phyloP scores from a whole-genome alignment of 2,113 vertebrate genomes.

The Proterorhinus semilunaris region DNA sequence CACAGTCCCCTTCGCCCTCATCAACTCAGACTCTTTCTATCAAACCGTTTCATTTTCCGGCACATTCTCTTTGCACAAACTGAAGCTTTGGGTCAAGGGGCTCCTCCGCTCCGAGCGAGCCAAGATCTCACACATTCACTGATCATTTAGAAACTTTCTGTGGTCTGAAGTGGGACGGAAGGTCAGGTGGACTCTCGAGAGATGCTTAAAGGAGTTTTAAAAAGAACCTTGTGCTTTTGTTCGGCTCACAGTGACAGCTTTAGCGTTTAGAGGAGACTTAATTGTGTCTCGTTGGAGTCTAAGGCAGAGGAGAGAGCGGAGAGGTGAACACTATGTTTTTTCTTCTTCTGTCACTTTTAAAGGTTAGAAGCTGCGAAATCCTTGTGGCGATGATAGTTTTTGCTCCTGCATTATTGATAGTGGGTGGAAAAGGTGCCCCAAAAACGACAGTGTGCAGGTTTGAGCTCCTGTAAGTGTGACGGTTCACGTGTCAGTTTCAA shows the following conservation, averaged over 20 bases:
- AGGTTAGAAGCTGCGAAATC: neutral
- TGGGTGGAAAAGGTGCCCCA: no score
- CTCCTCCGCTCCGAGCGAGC: no score
- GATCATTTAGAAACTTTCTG: neutral
- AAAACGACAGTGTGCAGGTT: no score
- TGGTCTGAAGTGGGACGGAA: neutral
- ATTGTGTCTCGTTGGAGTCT: slow-evolving; percentile 54
- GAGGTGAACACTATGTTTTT: neutral
- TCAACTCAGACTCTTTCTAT: no score
- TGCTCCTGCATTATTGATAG: no score
- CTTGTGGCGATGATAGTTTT: no score
- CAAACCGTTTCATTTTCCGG: no score
- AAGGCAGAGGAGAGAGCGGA: slow-evolving; percentile 31
- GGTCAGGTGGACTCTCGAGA: slow-evolving; percentile 3
- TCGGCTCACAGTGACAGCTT: slow-evolving; percentile 31
- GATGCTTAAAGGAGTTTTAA: slow-evolving; percentile 7
- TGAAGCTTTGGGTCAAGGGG: neutral
- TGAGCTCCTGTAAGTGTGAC: no score
- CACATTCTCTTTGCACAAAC: no score
- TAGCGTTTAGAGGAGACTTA: slow-evolving; percentile 44
- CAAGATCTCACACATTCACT: neutral
- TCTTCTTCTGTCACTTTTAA: neutral
- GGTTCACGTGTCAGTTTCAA: no score
- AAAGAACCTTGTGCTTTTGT: slow-evolving; percentile 25
- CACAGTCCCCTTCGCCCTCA: no score